phyloP scores from a whole-genome alignment of 1,140 invertebrate species.

The Arion vulgaris region DNA sequence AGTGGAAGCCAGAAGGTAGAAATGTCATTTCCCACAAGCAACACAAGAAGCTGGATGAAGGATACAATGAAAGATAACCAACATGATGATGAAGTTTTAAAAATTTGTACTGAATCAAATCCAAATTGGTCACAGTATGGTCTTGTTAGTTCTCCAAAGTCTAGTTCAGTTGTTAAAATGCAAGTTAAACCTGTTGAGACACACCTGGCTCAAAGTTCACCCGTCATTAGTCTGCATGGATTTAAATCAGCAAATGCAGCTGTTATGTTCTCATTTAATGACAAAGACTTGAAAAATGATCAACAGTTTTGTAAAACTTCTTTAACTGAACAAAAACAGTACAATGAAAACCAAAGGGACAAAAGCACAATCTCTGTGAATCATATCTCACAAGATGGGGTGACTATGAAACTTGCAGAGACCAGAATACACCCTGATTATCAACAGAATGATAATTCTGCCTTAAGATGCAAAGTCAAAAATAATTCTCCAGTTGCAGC shows the following conservation, averaged over 20 bases:
- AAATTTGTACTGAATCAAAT: constrained; percentile 10
- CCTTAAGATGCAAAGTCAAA: background rate
- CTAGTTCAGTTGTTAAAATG: constrained; percentile 24
- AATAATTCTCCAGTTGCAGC: background rate
- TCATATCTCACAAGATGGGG: background rate
- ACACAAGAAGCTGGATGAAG: background rate
- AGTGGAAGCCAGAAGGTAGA: background rate
- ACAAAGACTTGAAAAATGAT: background rate
- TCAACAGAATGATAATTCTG: background rate
- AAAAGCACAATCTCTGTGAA: background rate
- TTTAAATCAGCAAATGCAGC: constrained; percentile 16
- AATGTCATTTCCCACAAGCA: background rate
- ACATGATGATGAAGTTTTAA: background rate
- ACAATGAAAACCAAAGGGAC: background rate
- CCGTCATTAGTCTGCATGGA: constrained; percentile 4
- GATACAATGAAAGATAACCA: background rate
- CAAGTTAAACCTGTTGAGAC: constrained; percentile 26
- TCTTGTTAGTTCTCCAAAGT: constrained; percentile 17
- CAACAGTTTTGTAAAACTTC: background rate
- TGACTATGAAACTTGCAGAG: constrained; percentile 3
- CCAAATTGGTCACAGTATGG: background rate
- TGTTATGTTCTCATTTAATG: background rate
- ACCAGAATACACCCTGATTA: constrained; percentile 1
- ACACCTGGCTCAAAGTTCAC: constrained; percentile 30
- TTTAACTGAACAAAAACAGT: background rate